phyloP scores from a whole-genome alignment of 2,113 vertebrate species.

The Sardina pilchardus region DNA sequence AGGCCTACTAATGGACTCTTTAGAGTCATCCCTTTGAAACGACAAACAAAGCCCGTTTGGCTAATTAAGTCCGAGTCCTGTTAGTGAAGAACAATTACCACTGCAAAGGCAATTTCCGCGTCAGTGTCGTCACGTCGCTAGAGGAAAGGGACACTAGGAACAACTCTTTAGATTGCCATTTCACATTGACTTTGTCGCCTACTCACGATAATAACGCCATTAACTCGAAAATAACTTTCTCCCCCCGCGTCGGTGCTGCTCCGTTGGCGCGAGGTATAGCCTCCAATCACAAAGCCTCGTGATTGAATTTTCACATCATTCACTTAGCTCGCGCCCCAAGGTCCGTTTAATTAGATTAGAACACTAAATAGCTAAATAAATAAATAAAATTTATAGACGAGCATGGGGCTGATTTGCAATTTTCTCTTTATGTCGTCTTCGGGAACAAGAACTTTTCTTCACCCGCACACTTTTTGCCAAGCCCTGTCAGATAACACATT shows the following conservation, averaged over 20 bases:
- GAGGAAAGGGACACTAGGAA: conserved; percentile 10
- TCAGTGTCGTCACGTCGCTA: conserved; percentile 18
- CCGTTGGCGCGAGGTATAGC: conserved; percentile 5
- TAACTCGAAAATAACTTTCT: conserved; percentile 32
- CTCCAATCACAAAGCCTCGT: conserved; percentile 9
- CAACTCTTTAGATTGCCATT: conserved; percentile 24
- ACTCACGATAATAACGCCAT: conserved; percentile 40
- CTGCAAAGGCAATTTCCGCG: conserved; percentile 30
- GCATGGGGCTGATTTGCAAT: conserved; percentile 33
- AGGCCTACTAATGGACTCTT: conserved; percentile 2
- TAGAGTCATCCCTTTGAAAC: conserved; percentile 12
- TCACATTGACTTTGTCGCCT: conserved; percentile 19
- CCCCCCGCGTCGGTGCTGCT: not conserved
- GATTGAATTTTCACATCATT: conserved; percentile 42
- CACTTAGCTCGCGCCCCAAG: conserved; percentile 30
- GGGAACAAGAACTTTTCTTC: conserved; percentile 14
- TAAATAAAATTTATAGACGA: conserved; percentile 32
- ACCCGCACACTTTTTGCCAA: not conserved
- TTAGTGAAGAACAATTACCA: conserved; percentile 29
- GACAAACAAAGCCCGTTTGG: not conserved
- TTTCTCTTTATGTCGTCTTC: conserved; percentile 26
- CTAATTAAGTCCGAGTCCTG: conserved; percentile 25
- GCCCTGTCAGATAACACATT: conserved; percentile 6
- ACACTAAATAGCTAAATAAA: conserved; percentile 37
- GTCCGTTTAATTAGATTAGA: conserved; percentile 42